A percentile compares a stretch with the other conserved stretches of the same genome.
phyloP scores from a whole-genome alignment of 2,797 vertebrate species.

The Phoeniculus purpureus region DNA sequence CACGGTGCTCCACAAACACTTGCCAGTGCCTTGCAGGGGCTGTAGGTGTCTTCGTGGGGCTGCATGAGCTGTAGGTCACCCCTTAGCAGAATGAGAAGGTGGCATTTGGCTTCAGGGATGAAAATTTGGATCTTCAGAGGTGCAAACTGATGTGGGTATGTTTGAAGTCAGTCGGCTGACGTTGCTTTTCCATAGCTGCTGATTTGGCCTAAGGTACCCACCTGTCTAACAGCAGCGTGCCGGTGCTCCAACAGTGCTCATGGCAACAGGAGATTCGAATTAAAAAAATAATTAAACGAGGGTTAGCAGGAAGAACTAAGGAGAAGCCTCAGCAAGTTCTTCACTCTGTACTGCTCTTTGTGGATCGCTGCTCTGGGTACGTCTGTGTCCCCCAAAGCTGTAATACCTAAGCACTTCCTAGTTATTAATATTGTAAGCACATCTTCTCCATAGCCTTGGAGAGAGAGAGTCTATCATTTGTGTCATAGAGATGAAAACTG shows the following conservation, averaged over 20 bases:
- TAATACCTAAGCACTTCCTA: not conserved
- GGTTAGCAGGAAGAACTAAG: not conserved
- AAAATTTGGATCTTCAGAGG: not conserved
- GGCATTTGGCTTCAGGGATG: not conserved
- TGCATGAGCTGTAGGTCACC: not conserved
- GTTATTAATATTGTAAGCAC: not conserved
- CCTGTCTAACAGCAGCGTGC: not conserved
- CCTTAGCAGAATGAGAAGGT: not conserved
- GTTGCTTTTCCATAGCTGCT: not conserved
- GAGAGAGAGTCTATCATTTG: not conserved
- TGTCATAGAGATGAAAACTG: constrained; percentile 1
- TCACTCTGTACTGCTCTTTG: not conserved
- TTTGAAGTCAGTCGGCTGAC: not conserved
- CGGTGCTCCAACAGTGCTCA: not conserved
- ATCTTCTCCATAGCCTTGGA: constrained; percentile 4
- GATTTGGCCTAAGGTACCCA: not conserved
- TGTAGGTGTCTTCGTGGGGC: not conserved
- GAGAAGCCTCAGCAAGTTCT: not conserved
- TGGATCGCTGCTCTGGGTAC: not conserved
- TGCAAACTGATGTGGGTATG: accelerated
- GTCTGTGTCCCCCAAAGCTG: not conserved
- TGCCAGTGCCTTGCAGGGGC: not conserved
- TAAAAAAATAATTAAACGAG: not conserved
- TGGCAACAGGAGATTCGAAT: not conserved
- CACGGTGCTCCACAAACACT: accelerated